Evolutionary conservation across 2,888 invertebrate genomes (phyloP).

Genomic region (Ennomos quercinarius): DNA sequence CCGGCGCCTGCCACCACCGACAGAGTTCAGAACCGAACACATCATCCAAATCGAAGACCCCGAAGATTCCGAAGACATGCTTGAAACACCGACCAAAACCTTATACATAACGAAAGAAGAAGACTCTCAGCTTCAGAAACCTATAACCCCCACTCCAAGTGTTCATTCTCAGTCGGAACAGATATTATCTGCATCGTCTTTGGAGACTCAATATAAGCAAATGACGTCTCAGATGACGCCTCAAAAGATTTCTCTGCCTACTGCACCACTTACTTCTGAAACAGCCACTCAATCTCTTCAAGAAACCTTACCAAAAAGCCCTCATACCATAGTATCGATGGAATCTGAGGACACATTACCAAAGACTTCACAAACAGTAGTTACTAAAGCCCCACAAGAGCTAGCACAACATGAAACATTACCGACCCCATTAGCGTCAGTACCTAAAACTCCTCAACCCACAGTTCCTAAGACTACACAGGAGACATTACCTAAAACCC

Average conservation of each 20-base stretch:
- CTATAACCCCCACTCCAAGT: constrained; percentile 69
- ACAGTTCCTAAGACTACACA: too few species aligned
- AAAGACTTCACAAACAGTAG: background rate
- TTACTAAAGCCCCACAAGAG: too few species aligned
- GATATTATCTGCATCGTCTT: constrained; percentile 70
- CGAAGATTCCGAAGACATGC: constrained; percentile 50
- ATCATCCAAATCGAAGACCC: constrained; percentile 65
- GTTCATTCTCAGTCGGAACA: constrained; percentile 59
- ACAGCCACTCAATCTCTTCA: background rate
- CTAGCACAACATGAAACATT: too few species aligned
- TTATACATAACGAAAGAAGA: constrained; percentile 70
- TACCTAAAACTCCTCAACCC: too few species aligned
- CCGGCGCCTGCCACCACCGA: constrained; percentile 55
- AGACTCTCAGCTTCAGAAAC: constrained; percentile 66
- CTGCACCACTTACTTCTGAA: background rate
- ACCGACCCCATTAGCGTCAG: too few species aligned
- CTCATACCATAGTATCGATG: background rate
- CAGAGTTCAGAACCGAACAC: constrained; percentile 59
- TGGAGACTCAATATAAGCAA: constrained; percentile 61
- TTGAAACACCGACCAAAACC: constrained; percentile 63
- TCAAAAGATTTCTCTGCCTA: background rate
- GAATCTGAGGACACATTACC: background rate
- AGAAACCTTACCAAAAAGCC: background rate
- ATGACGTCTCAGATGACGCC: constrained; percentile 34
- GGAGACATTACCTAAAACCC: too few species aligned